A percentile compares a stretch with the other conserved stretches of the same genome.
phyloP scores from a whole-genome alignment of 2,888 invertebrate species.

The Plagodis dolabraria region DNA sequence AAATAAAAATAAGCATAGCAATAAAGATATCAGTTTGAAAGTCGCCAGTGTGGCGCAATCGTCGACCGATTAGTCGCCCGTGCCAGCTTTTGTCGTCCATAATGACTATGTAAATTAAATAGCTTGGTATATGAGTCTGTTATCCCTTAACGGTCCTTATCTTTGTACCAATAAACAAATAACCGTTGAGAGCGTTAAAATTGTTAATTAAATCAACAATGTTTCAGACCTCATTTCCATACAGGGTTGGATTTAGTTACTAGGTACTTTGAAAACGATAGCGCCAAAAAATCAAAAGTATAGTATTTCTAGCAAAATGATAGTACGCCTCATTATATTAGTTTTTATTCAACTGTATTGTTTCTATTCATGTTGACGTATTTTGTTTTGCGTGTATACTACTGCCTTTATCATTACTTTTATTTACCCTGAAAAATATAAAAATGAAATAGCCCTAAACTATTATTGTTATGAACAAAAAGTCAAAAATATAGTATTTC shows the following conservation, averaged over 20 bases:
- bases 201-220: slow-evolving; percentile 72
- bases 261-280: too few species aligned
- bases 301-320: too few species aligned
- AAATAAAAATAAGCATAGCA: slow-evolving; percentile 24
- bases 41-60: slow-evolving; percentile 19
- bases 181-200: slow-evolving; percentile 69
- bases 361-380: too few species aligned
- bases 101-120: slow-evolving; percentile 55
- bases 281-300: too few species aligned
- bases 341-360: too few species aligned
- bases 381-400: too few species aligned
- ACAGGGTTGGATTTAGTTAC: slow-evolving; percentile 1
- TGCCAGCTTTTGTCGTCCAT: slow-evolving; percentile 25
- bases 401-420: too few species aligned
- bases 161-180: slow-evolving; percentile 73
- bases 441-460: too few species aligned
- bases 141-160: slow-evolving; percentile 70
- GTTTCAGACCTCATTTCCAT: slow-evolving; percentile 62
- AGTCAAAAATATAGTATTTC: too few species aligned
- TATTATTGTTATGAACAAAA: too few species aligned
- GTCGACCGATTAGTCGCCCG: slow-evolving; percentile 15
- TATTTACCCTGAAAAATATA: too few species aligned
- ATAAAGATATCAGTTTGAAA: slow-evolving; percentile 24
- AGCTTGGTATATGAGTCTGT: slow-evolving; percentile 59
- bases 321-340: too few species aligned